Base-by-base conservation (phyloP, 2,888 invertebrate species). In the Eupithecia exiguata region DNA sequence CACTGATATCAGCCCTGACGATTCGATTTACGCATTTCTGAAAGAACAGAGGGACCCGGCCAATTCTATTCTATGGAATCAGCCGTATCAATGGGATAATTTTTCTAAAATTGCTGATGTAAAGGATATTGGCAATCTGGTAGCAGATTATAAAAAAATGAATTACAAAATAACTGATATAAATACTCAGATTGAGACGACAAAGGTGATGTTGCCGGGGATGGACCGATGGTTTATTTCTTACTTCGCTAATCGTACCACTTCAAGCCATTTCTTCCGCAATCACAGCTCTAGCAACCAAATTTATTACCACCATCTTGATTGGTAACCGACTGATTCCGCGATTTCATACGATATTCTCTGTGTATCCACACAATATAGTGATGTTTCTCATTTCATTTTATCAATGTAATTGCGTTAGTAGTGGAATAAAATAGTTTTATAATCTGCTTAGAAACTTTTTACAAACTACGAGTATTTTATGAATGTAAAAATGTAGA, bases 251-350 rank as follows among this genome's bases (percentile, higher is more conserved):
- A 40, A 40, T 21, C 66, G 40, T 66, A 40, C 36, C 40, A 66
- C 25, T 66, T 66, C 38, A 21, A 25, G 68, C 69, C 66, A 70
- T 65, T 76, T 71, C 53, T 73, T 69, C 36, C 73, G 69, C 36
- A 71, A 70, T 5, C 72, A 71, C 35, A 71, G 69, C 21, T 38
- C 66, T 21, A 21, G 65, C n/a, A 71, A 74, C 62, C 62, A 35
- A 62, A 30, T 71, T 49, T 68, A 62, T 73, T 76, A 71, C 66
- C 70, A 73, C 90, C 93, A 94, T 66, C 66, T 66, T 14, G 38
- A 38, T 43, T 66, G 93, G 90, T 89, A 92, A 94, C 38, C 25
- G 94, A 94, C 94, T 94, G 94, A 94, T 86, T 91, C 89, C 86
- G 86, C 87, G 85, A 87, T 84, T 85, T 74, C 69, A 65, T 78